Evolutionary conservation across 2,888 invertebrate genomes (phyloP), one percentile per base, ranked within the genome.

Genomic region (Baccha elongata): DNA sequence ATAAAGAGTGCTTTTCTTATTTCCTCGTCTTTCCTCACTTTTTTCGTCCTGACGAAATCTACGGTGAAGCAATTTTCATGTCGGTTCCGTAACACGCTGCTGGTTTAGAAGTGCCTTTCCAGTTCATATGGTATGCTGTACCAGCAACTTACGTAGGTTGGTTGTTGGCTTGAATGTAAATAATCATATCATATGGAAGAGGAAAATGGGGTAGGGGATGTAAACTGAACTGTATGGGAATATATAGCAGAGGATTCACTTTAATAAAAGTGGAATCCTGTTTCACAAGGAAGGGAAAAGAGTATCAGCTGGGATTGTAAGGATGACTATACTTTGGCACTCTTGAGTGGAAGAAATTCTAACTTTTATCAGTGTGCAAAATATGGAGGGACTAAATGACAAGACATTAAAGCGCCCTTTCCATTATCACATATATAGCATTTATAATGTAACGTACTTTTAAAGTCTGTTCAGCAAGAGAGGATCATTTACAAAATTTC

Each of bases 191-290:
- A 15, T 13, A 46, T 15, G 65, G 48, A 50, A 11, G 52, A 50
- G 11, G 48, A 32, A n/a, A n/a, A n/a, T n/a, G n/a, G 13, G 42
- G 37, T 21, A 21, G 17, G 29, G 67, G 32, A 21, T 52, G n/a
- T n/a, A n/a, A 35, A 55, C 44, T 44, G 42, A 55, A 32, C 21
- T 42, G 44, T 42, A 26, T 42, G 17, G 17, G 37, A 23, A 62
- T 53, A 46, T n/a, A 64, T 48, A 15, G 40, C 68, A 46, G 74
- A 74, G 69, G 69, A 75, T 65, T 80, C 60, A 65, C 71, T 50
- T 81, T 69, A 75, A 71, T 75, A 81, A 81, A 75, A 71, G 69
- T 58, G 15, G 53, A 81, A 67, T 80, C 74, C 74, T 68, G 48
- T 46, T 15, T 32, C 26, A 15, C 17, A 80, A 44, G 3, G 50